Base-by-base conservation (phyloP, 2,797 vertebrate species). In the Neomorphus geoffroyi region DNA sequence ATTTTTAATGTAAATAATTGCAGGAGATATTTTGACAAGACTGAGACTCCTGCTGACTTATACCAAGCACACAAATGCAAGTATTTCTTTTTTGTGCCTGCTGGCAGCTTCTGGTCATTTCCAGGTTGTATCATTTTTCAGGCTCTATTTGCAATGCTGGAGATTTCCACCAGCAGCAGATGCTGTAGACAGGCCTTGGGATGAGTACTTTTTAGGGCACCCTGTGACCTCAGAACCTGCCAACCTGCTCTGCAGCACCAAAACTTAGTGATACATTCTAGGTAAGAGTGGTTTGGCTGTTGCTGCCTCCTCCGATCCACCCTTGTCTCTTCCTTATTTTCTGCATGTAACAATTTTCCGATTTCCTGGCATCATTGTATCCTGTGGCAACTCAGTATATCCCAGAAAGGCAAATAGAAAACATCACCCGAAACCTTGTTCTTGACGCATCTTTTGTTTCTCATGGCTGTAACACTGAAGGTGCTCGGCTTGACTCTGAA, bases 1-100 rank as follows among this genome's bases (percentile, higher is more conserved):
- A 72, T 45, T 83, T 93, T 69, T 62, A 90, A 88, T 46, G 30
- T 35, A 94, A 90, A 90, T 86, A 93, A 80, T 11, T 62, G 54
- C 80, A 37, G 24, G 43, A 83, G 50, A 27, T 43, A 69, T 51
- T 95, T 80, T 90, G 69, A 93, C 67, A 92, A 69, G 85, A 65
- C 9, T 18, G 13, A 66, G 46, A 48, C 32, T 71, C 51, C 67
- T 51, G 50, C 48, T 83, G 65, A 71, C 58, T 92, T 85, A 43
- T 64, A 85, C 39, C 1, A 4, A 75, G 54, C 51, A 69, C 13
- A 48, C 30, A 84, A 74, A 73, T 24, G 5, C 5, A 65, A 74
- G 9, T 21, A 32, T 45, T 90, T 83, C 10, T 60, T 86, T 71
- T 48, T 62, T 4, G 3, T 62, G 46, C 39, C 39, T 66, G 32